Conservation (phyloP, 92 coral and sea anemone genomes). For the Epizoanthus ramosus region DNA sequence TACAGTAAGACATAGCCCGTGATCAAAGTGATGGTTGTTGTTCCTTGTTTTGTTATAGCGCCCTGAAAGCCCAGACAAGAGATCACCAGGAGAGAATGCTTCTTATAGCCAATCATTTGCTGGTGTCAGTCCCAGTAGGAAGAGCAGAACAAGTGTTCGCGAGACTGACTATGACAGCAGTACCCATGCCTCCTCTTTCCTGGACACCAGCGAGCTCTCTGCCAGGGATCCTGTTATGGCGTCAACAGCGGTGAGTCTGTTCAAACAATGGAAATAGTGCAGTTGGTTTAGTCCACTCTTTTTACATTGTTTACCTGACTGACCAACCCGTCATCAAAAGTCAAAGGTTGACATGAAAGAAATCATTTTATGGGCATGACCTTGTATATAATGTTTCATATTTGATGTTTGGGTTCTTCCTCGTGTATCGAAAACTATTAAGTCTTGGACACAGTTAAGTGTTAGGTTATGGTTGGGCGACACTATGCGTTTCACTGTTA, state of each 20-base stretch:
- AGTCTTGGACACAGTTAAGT: too few relatives aligned
- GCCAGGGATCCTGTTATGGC: constrained; percentile 47
- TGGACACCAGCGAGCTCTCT: constrained; percentile 30
- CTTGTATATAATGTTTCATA: too few relatives aligned
- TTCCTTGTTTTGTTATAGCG: constrained; percentile 46
- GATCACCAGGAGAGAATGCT: constrained; percentile 31
- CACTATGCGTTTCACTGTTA: too few relatives aligned
- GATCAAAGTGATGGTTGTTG: not conserved
- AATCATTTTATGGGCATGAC: too few relatives aligned
- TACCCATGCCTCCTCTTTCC: constrained; percentile 31
- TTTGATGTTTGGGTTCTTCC: too few relatives aligned
- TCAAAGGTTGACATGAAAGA: too few relatives aligned
- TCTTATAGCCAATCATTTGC: constrained; percentile 69
- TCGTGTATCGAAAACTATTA: too few relatives aligned
- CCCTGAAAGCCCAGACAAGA: constrained; percentile 64
- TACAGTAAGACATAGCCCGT: constrained; percentile 22
- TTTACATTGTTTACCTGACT: too few relatives aligned
- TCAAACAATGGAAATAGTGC: not conserved
- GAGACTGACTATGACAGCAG: constrained; percentile 12
- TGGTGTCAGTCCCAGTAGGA: constrained; percentile 48
- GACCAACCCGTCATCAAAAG: too few relatives aligned
- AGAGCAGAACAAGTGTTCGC: constrained; percentile 19
- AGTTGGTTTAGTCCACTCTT: not conserved
- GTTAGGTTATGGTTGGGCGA: too few relatives aligned
- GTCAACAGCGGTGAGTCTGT: constrained; percentile 60